phyloP scores from a whole-genome alignment of 2,888 invertebrate genomes.

The Cantharis flavilabris region DNA sequence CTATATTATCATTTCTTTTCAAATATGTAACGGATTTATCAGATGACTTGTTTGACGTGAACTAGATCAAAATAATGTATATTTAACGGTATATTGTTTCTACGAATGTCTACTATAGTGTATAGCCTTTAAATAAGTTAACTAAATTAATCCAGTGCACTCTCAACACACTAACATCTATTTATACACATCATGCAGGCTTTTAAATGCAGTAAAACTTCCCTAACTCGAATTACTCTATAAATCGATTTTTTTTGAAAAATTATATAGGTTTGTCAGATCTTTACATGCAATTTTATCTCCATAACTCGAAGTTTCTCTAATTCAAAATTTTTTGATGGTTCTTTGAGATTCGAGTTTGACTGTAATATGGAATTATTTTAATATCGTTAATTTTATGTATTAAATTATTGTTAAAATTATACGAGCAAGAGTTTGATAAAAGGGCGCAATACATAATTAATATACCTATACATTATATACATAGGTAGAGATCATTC shows the following conservation, averaged over 20 bases:
- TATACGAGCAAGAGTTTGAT: neutral
- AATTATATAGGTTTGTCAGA: too few relatives aligned
- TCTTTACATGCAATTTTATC: too few relatives aligned
- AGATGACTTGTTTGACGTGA: neutral
- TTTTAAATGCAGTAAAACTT: too few relatives aligned
- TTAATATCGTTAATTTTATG: neutral
- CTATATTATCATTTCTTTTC: neutral
- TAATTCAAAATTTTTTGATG: too few relatives aligned
- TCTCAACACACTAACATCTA: neutral
- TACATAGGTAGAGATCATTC: too few relatives aligned
- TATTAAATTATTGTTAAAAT: neutral
- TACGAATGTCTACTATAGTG: neutral
- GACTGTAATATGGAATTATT: neutral
- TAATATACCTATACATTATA: too few relatives aligned
- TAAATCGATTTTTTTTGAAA: too few relatives aligned
- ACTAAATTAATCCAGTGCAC: neutral
- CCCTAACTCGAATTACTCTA: too few relatives aligned
- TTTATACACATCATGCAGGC: neutral
- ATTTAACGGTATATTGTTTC: neutral
- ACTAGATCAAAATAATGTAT: neutral
- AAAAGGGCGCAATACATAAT: too few relatives aligned
- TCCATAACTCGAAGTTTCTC: too few relatives aligned
- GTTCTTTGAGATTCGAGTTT: too few relatives aligned
- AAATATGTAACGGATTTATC: neutral
- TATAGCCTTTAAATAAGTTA: neutral